A percentile compares a stretch with the other conserved stretches of the same genome.
phyloP scores from a whole-genome alignment of 2,888 invertebrate species.

The Diadromus collaris region DNA sequence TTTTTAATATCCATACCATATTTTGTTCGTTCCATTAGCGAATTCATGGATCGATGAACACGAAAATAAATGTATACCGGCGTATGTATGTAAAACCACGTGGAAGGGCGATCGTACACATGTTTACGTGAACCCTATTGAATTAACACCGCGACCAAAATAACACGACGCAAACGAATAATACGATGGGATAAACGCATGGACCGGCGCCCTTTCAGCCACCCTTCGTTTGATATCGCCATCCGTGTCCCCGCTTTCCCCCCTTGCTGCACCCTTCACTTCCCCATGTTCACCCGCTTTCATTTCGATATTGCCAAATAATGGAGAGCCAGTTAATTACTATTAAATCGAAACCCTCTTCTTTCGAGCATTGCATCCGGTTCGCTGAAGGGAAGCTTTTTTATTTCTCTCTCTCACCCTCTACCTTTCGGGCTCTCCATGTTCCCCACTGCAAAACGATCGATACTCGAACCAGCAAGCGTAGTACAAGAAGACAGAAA shows the following conservation, averaged over 20 bases:
- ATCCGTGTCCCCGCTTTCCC: neutral
- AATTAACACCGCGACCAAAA: constrained; percentile 45
- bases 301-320: constrained; percentile 66
- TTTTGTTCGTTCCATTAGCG: constrained; percentile 9
- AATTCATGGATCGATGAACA: constrained; percentile 27
- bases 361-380: constrained; percentile 26
- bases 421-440: neutral
- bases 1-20: neutral
- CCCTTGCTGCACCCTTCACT: neutral
- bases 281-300: constrained; percentile 44
- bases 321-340: constrained; percentile 68
- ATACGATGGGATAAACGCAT: constrained; percentile 32
- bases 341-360: constrained; percentile 65
- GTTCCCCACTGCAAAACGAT: neutral
- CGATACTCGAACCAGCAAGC: constrained; percentile 31
- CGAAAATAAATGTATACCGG: constrained; percentile 29
- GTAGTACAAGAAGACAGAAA: constrained; percentile 27
- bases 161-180: constrained; percentile 58
- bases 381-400: constrained; percentile 19
- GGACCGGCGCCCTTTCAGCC: constrained; percentile 20
- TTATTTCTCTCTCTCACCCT: neutral
- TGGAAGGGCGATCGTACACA: constrained; percentile 15
- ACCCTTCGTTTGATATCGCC: constrained; percentile 28
- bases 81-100: constrained; percentile 7
- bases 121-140: constrained; percentile 25